A percentile compares a stretch with the other conserved stretches of the same genome.
Conservation (phyloP, 1,140 invertebrate species). For the Neodiprion pinetum region DNA sequence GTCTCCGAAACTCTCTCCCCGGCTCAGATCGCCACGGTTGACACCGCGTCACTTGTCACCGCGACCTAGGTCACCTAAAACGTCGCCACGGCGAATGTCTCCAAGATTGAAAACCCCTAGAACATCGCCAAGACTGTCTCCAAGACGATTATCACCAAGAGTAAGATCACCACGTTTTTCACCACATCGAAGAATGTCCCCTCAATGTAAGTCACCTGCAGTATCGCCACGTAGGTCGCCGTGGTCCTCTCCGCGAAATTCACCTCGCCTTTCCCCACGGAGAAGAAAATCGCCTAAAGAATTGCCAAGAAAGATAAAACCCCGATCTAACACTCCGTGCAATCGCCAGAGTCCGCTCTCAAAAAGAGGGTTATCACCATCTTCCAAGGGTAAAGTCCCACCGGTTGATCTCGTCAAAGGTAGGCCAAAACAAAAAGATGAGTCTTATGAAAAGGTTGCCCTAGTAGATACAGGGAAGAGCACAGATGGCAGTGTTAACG, state of each 20-base stretch:
- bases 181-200: conserved; percentile 7
- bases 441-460: conserved; percentile 25
- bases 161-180: conserved; percentile 28
- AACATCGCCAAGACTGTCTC: conserved; percentile 33
- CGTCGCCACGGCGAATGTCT: conserved; percentile 12
- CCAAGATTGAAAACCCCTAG: conserved; percentile 35
- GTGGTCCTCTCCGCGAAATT: conserved; percentile 49
- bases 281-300: conserved; percentile 38
- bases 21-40: conserved; percentile 18
- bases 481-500: conserved; percentile 28
- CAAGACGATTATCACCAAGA: conserved; percentile 36
- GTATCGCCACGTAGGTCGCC: conserved; percentile 43
- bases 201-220: conserved; percentile 34
- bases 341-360: neutral
- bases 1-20: conserved; percentile 19
- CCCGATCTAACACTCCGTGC: conserved; percentile 30
- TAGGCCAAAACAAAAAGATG: conserved; percentile 35
- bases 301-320: conserved; percentile 30
- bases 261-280: conserved; percentile 40
- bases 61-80: neutral
- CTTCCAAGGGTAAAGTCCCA: conserved; percentile 26
- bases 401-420: conserved; percentile 29
- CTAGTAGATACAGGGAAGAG: conserved; percentile 27
- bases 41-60: conserved; percentile 9
- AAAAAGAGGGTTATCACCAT: conserved; percentile 32